Evolutionary conservation across 2,888 invertebrate species (phyloP), one percentile per base, ranked within the genome.

Genomic region (Oligia strigilis): DNA sequence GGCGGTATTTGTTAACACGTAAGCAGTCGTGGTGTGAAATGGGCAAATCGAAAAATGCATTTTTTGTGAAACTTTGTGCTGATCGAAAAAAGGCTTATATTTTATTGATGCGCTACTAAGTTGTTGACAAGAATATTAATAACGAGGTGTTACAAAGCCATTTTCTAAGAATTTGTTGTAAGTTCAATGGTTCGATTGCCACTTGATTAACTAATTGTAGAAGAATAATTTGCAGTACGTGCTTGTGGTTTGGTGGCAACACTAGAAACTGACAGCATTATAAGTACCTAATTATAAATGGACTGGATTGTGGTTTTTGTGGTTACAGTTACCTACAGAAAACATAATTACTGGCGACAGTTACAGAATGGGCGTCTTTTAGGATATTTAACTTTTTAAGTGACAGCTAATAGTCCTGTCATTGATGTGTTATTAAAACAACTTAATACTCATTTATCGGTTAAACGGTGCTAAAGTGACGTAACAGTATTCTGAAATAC

Each of bases 71-170:
- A 14, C 17, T 23, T 14, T 49, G 49, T 36, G 13, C 17, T 64
- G 40, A 60, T 40, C 17, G n/a, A 60, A 62, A 82, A 67, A 84
- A 40, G 40, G 0, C 13, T 60, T 67, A 65, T 62, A 64, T 62
- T 72, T 80, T 60, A 71, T 60, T 52, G 13, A 70, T 75, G 49
- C n/a, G 8, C 4, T 55, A 69, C 9, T 46, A 52, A 36, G 14
- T 75, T 52, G 62, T 78, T 85, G 69, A 52, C 75, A 78, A 70
- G 72, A 85, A 86, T 72, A 72, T 62, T 64, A 77, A 85, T 29
- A 43, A 2, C 11, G 43, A 75, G 58, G 72, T 80, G 72, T 83
- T 75, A 29, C n/a, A 69, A 76, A 49, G 11, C 70, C 13, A 75
- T 58, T 71, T 79, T 77, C 75, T 66, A 29, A 46, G 86, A 80